Evolutionary conservation across 2,888 invertebrate genomes (phyloP).

Genomic region (Drosophila paramelanica): DNA sequence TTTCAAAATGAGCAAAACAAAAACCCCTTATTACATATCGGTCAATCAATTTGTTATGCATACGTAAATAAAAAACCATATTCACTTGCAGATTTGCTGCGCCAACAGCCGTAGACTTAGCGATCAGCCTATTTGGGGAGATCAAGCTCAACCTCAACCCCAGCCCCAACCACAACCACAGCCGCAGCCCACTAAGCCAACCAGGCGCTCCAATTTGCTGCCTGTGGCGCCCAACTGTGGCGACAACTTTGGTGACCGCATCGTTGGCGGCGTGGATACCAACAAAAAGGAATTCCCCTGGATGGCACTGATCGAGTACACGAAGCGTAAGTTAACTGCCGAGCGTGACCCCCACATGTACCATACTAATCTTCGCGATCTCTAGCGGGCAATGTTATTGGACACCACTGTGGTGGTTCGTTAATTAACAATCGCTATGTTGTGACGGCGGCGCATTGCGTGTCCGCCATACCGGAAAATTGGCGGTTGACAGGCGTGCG

Average conservation of each 20-base stretch:
- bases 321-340: slow-evolving; percentile 67
- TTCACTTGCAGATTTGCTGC: slow-evolving; percentile 57
- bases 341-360: background rate
- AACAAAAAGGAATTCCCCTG: slow-evolving; percentile 88
- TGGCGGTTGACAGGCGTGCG: slow-evolving; percentile 86
- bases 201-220: slow-evolving; percentile 66
- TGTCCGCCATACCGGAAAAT: slow-evolving; percentile 88
- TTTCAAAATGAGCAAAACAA: too few species aligned
- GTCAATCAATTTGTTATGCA: background rate
- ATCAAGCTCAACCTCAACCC: slow-evolving; percentile 1
- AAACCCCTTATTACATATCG: too few species aligned
- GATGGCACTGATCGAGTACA: slow-evolving; percentile 85
- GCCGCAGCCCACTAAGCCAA: background rate
- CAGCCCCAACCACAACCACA: background rate
- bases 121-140: slow-evolving; percentile 43
- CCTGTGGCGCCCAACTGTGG: slow-evolving; percentile 65
- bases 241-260: slow-evolving; percentile 85
- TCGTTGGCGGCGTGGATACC: slow-evolving; percentile 87
- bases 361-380: slow-evolving; percentile 10
- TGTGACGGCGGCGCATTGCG: slow-evolving; percentile 91
- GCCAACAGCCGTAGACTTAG: slow-evolving; percentile 49
- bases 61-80: background rate
- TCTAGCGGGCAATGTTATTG: slow-evolving; percentile 86
- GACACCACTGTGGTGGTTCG: slow-evolving; percentile 91
- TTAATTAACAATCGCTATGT: slow-evolving; percentile 88